phyloP scores from a whole-genome alignment of 2,113 vertebrate species.

The Perca flavescens region DNA sequence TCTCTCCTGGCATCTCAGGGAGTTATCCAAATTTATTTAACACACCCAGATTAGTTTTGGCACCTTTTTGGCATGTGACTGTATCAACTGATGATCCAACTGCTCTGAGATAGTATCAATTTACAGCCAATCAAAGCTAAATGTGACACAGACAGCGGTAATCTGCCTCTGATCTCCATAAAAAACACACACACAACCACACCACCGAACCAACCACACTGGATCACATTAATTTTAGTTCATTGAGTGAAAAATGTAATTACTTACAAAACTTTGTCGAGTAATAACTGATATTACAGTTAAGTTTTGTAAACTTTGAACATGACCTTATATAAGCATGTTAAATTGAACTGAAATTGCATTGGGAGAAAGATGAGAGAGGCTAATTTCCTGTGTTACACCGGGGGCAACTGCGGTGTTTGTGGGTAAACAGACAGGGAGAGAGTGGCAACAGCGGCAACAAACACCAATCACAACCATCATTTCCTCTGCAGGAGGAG shows the following conservation, averaged over 20 bases:
- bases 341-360: background rate
- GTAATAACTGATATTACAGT: background rate
- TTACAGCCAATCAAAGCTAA: constrained; percentile 54
- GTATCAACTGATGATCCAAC: constrained; percentile 37
- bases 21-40: constrained; percentile 2
- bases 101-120: constrained; percentile 27
- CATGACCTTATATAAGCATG: background rate
- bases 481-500: constrained; percentile 61
- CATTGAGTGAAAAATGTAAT: background rate
- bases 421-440: constrained; percentile 67
- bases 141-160: constrained; percentile 10
- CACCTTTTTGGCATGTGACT: constrained; percentile 46
- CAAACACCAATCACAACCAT: constrained; percentile 58
- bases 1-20: background rate
- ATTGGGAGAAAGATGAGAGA: background rate
- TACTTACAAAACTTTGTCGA: background rate
- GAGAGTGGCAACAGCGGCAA: constrained; percentile 58
- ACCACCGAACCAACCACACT: background rate
- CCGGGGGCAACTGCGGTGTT: constrained; percentile 33
- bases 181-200: constrained; percentile 22
- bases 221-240: constrained; percentile 4
- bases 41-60: constrained; percentile 56
- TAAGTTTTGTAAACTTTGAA: background rate
- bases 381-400: constrained; percentile 19
- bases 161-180: constrained; percentile 45